Evolutionary conservation across 2,888 invertebrate species (phyloP), one percentile per base, ranked within the genome.

Genomic region (Drosophila rubida): DNA sequence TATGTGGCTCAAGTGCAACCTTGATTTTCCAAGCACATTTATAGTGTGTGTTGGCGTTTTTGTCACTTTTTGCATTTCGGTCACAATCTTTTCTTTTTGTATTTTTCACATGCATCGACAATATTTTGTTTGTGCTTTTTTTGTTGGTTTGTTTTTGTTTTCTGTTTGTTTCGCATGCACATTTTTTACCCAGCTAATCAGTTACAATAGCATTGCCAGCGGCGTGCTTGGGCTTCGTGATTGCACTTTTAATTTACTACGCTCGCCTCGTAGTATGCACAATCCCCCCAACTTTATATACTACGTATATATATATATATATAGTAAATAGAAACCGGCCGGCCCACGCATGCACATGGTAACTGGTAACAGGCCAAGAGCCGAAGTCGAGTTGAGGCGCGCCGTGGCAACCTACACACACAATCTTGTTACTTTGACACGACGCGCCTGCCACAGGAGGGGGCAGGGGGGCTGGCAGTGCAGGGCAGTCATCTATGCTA

Each of bases 211-310:
- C 83, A 65, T 50, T 62, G 75, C 67, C 78, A 67, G 61, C 72
- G 71, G 70, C 74, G 67, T 61, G 82, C 82, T 67, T 68, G 65
- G 57, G 65, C 64, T 83, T 88, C 84, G 87, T 86, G 89, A 88
- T 86, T 89, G 86, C 88, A 75, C 70, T 73, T 80, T 89, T 75
- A 75, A 77, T 86, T 83, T 89, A 84, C 89, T 87, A 83, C 78
- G 44, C 32, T 53, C 30, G 51, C 66, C 46, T 71, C 41, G 78
- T 84, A 75, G 71, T 81, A 79, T 35, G 55, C 50, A 63, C 49
- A 54, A 45, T 39, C 50, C 54, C 50, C 54, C 45, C 54, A 46
- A 14, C 19, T 39, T 49, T 27, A 51, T 35, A 48, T 39, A 48
- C 41, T 35, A 55, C 41, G 41, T 42, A 16, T 25, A 42, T 16